Percentiles rank a stretch among this genome's conserved stretches.
phyloP scores from a whole-genome alignment of 2,113 vertebrate species.

The Lycaon pictus region DNA sequence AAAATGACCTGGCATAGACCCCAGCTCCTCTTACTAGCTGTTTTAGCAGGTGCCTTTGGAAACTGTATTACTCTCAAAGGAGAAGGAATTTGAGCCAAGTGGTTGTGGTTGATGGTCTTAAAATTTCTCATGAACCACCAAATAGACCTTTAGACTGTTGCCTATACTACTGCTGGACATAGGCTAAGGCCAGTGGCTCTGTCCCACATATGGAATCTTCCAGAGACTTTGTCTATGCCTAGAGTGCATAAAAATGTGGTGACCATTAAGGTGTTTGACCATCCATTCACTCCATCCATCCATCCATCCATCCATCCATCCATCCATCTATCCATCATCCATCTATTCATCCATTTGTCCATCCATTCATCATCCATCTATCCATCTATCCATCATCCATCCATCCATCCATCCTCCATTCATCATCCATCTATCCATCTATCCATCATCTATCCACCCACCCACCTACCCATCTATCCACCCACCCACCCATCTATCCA shows the following conservation, averaged over 20 bases:
- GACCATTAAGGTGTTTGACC: not conserved
- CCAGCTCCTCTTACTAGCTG: not conserved
- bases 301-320: not conserved
- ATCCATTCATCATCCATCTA: no score
- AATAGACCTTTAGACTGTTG: not conserved
- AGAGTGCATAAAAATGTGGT: not conserved
- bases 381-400: no score
- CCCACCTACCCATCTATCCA: no score
- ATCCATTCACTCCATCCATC: not conserved
- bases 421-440: no score
- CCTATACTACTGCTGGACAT: not conserved
- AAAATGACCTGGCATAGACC: not conserved
- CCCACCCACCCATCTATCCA: not conserved
- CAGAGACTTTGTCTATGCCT: not conserved
- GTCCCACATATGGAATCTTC: not conserved
- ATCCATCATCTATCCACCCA: no score
- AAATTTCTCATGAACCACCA: not conserved
- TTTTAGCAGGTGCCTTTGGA: not conserved
- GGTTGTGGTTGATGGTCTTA: not conserved
- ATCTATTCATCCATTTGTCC: no score
- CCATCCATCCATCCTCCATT: no score
- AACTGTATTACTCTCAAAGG: not conserved
- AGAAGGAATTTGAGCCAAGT: no score
- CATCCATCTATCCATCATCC: not conserved
- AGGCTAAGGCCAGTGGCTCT: not conserved